A percentile compares a stretch with the other conserved stretches of the same genome.
These are phyloP conservation scores for Trachymyrmex cornetzi DNA, from an alignment of 1,140 invertebrate species.

Conservation along the genomic window DNA sequence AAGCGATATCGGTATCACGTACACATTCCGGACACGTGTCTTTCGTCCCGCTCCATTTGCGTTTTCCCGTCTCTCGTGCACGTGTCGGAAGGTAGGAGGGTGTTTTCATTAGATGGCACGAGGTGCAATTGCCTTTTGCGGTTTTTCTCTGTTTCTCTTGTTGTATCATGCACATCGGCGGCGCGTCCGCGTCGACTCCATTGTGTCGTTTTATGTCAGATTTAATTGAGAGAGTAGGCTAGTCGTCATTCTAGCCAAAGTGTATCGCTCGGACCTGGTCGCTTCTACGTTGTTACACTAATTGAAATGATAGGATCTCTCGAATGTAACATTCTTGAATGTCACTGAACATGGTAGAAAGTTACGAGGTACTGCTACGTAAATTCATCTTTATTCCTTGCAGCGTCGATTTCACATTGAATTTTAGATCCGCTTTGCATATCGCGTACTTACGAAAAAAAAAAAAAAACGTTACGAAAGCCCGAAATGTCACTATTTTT, in stretches of 20 bases:
- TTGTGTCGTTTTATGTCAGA: constrained; percentile 22
- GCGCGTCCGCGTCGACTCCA: constrained; percentile 8
- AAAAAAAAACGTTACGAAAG: constrained; percentile 3
- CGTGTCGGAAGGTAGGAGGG: background rate
- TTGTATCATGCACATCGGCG: background rate
- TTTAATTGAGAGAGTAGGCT: constrained; percentile 17
- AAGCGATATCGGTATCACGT: constrained; percentile 43
- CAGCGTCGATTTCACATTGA: background rate
- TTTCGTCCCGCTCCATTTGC: constrained; percentile 38
- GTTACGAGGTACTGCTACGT: constrained; percentile 16
- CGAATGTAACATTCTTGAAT: background rate
- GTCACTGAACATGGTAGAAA: background rate
- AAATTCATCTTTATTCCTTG: constrained; percentile 36
- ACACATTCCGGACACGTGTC: constrained; percentile 54
- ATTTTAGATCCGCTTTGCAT: constrained; percentile 28
- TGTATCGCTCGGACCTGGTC: background rate
- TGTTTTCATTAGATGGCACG: constrained; percentile 55
- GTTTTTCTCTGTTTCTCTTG: constrained; percentile 18
- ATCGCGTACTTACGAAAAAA: background rate
- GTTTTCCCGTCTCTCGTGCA: constrained; percentile 19
- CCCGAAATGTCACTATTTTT: background rate
- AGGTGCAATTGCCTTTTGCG: constrained; percentile 27
- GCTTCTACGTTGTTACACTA: constrained; percentile 56
- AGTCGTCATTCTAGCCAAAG: background rate
- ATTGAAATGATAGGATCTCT: constrained; percentile 57